Conservation (phyloP, 2,888 invertebrate genomes). For the Conistra vaccinii region DNA sequence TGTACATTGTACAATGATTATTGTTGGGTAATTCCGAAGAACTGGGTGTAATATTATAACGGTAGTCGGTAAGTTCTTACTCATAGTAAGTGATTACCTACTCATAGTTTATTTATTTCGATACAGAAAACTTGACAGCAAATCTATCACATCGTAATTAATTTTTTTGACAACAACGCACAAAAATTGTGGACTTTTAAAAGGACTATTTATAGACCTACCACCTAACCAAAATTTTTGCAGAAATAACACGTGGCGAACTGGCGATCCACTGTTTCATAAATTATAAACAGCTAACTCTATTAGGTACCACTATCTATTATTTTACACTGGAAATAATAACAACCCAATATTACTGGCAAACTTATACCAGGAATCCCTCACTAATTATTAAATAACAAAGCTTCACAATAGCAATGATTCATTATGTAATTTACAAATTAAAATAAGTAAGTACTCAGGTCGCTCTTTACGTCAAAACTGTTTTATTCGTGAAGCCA, state of each 20-base stretch:
- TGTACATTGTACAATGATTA: constrained; percentile 4
- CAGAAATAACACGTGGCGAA: constrained; percentile 7
- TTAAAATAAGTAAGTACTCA: constrained; percentile 21
- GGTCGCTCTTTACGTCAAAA: constrained; percentile 54
- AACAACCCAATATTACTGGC: constrained; percentile 19
- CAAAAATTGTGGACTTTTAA: no score
- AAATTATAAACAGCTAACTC: constrained; percentile 3
- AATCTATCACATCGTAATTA: not conserved
- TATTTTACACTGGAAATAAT: constrained; percentile 24
- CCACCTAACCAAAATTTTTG: not conserved
- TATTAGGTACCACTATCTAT: not conserved
- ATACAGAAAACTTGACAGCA: not conserved
- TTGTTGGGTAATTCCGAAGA: not conserved
- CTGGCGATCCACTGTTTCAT: not conserved
- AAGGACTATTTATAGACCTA: no score
- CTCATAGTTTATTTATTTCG: not conserved
- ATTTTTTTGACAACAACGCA: not conserved
- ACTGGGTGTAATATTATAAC: no score
- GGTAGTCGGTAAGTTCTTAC: no score
- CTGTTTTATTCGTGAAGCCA: constrained; percentile 62
- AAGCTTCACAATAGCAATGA: constrained; percentile 36
- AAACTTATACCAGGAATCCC: constrained; percentile 24
- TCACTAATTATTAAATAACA: constrained; percentile 55
- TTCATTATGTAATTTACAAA: constrained; percentile 26
- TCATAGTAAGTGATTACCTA: no score